A percentile compares a stretch with the other conserved stretches of the same genome.
phyloP scores from a whole-genome alignment of 2,888 invertebrate genomes.

The Schizaphis graminum region DNA sequence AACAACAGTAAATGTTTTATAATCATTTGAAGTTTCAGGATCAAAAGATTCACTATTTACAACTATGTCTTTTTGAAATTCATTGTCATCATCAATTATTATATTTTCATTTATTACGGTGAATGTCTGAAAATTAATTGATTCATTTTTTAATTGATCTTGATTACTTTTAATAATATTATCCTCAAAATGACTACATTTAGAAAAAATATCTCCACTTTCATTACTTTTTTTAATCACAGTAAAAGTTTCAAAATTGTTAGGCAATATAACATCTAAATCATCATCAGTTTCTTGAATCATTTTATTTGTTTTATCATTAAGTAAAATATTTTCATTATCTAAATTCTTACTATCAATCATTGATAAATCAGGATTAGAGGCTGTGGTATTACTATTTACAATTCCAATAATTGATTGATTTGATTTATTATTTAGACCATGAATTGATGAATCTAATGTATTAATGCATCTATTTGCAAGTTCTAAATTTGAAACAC shows the following conservation, averaged over 20 bases:
- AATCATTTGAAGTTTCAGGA: slow-evolving; percentile 49
- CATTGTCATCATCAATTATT: slow-evolving; percentile 21
- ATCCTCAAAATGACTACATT: slow-evolving; percentile 34
- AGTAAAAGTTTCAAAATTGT: slow-evolving; percentile 66
- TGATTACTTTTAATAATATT: slow-evolving; percentile 26
- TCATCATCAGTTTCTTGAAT: slow-evolving; percentile 39
- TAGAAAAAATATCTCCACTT: slow-evolving; percentile 15
- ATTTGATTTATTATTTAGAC: neutral
- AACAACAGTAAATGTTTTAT: slow-evolving; percentile 60
- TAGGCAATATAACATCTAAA: slow-evolving; percentile 36
- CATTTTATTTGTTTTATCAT: neutral
- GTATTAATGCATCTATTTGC: neutral
- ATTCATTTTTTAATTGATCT: slow-evolving; percentile 40
- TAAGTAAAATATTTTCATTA: neutral
- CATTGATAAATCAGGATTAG: neutral
- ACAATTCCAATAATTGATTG: neutral
- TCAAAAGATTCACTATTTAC: slow-evolving; percentile 11
- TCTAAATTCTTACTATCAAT: slow-evolving; percentile 15
- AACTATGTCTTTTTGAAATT: neutral
- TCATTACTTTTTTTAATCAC: slow-evolving; percentile 59
- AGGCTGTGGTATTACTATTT: neutral
- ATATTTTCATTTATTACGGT: slow-evolving; percentile 52
- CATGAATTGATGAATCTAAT: slow-evolving; percentile 14
- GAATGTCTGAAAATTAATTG: slow-evolving; percentile 55
- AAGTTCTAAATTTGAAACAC: slow-evolving; percentile 2